A percentile compares a stretch with the other conserved stretches of the same genome.
Conservation (phyloP, 2,113 vertebrate genomes). For the Indicator indicator region DNA sequence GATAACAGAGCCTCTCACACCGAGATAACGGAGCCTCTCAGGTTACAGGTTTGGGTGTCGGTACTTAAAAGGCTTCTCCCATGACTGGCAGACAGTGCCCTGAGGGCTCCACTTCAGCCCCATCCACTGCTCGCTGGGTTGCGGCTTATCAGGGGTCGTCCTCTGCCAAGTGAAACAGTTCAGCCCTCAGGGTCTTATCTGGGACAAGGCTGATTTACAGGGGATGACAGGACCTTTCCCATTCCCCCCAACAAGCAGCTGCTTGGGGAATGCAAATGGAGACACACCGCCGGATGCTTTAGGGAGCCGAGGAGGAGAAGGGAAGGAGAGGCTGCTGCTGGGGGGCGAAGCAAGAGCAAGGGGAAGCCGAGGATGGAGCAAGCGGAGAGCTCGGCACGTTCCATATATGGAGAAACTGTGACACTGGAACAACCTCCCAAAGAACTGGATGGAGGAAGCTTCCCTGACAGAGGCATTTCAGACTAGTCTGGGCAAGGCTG, state of each 20-base stretch:
- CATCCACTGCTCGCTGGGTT: background rate
- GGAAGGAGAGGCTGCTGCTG: background rate
- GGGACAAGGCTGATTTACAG: conserved; percentile 2
- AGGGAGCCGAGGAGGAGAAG: background rate
- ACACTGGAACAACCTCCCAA: conserved; percentile 9
- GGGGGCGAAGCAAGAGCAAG: background rate
- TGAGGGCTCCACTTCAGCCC: background rate
- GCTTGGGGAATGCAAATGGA: background rate
- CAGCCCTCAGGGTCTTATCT: background rate
- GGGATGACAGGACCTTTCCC: conserved; percentile 51
- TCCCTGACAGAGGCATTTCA: background rate
- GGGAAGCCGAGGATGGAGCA: conserved; percentile 35
- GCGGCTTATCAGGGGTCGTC: background rate
- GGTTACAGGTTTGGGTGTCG: background rate
- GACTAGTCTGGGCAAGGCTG: background rate
- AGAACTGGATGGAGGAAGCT: background rate
- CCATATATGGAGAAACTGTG: conserved; percentile 63
- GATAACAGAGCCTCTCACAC: background rate
- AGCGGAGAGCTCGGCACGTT: background rate
- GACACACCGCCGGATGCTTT: background rate
- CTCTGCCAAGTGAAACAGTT: conserved; percentile 3
- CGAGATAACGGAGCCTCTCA: background rate
- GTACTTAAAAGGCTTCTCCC: background rate
- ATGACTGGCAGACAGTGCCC: background rate
- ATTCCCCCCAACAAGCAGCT: background rate